Evolutionary conservation across 2,888 invertebrate species (phyloP), one percentile per base, ranked within the genome.

Genomic region (Unio delphinus): DNA sequence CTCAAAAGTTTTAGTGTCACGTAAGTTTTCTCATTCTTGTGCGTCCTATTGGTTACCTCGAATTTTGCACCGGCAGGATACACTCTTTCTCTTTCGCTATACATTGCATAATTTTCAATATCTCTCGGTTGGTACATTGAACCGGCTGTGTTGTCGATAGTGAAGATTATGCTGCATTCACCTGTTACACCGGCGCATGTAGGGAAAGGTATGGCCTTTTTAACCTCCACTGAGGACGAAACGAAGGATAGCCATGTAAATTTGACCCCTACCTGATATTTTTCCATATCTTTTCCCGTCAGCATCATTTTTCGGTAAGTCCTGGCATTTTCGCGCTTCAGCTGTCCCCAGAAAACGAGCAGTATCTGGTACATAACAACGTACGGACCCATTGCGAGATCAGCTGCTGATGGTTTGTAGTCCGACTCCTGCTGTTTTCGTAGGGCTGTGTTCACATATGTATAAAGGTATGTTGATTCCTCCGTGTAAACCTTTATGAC

Each of bases 351-450:
- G 20, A n/a, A 69, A 34, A 65, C 7, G 4, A 72, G 69, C 3
- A 72, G 64, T 18, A 63, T 7, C 17, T 72, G 72, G 30, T 64
- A 72, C 58, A 72, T 61, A n/a, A 72, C 55, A 15, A 72, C 62
- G 54, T 72, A 72, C 26, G 72, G 72, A 1, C 72, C 72, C 26
- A 72, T 57, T 1, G 72, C 72, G 11, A 72, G 61, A 34, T 72
- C 72, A 3, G 62, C 61, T 18, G 64, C 69, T 55, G 72, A 69
- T 8, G 72, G 72, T 63, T 54, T 68, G 61, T 66, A 72, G 4
- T 59, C 67, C 11, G 28, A 7, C n/a, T 59, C 34, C 26, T 64
- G 26, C 17, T 72, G 69, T 60, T 67, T 55, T 11, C 72, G 55
- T 15, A 72, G 55, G 4, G 72, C 71, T 18, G 71, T 71, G 30